These are phyloP conservation scores for Carassius carassius DNA, from an alignment of 2,113 vertebrate species.

Conservation along the genomic window DNA sequence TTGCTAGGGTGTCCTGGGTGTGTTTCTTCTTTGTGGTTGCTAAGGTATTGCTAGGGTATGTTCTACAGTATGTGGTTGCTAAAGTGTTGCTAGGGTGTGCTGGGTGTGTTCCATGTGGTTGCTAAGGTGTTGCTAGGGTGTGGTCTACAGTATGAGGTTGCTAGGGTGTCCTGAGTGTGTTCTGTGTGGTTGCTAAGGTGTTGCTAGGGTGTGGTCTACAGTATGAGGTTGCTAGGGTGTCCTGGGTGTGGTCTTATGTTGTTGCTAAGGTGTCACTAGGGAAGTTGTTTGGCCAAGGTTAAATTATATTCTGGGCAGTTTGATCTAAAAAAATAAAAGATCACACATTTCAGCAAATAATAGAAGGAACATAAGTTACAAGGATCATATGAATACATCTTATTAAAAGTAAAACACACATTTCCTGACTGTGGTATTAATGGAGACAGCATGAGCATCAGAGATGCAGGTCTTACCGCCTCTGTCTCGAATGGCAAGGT, in stretches of 20 bases:
- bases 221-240: neutral
- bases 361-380: neutral
- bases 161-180: too few relatives aligned
- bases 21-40: neutral
- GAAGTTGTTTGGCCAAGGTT: too few relatives aligned
- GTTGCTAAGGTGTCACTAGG: neutral
- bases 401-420: neutral
- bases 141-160: neutral
- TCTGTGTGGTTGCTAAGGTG: neutral
- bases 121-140: neutral
- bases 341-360: neutral
- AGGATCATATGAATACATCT: neutral
- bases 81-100: neutral
- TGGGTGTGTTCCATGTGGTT: neutral
- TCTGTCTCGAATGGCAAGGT: slow-evolving; percentile 88
- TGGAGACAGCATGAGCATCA: neutral
- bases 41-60: neutral
- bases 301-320: neutral
- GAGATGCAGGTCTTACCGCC: slow-evolving; percentile 73
- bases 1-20: neutral
- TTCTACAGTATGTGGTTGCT: neutral
- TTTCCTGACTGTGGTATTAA: neutral
- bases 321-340: neutral
- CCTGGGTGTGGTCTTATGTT: neutral
- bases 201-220: neutral